Evolutionary conservation across 2,113 vertebrate species (phyloP), one percentile per base, ranked within the genome.

Genomic region (Chloropsis hardwickii): DNA sequence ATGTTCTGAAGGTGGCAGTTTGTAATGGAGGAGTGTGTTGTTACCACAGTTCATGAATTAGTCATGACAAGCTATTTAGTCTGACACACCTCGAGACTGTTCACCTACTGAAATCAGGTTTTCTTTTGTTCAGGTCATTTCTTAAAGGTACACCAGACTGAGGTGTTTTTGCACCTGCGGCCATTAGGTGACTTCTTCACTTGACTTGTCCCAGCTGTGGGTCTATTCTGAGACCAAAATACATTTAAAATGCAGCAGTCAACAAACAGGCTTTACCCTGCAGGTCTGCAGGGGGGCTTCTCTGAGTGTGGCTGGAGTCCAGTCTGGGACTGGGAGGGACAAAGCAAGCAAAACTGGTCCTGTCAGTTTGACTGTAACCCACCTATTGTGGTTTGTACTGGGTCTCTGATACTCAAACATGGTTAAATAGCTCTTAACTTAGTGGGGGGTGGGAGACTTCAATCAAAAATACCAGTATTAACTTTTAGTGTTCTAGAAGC

Each of bases 341-440:
- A 67, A 58, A 92, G 71, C 22, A 27, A 72, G 37, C 40, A 37
- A 20, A 78, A 80, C 80, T 54, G 74, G 48, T 93, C 76, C 42
- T 14, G 33, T 73, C 71, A 3, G 37, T 71, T 81, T 73, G 90
- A 77, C 90, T 81, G 70, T 94, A 79, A 88, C 85, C 90, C 74
- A 47, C 53, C 51, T 72, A 3, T 79, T 91, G 79, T 66, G 60
- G 31, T 37, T 94, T 92, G 65, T 90, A 33, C 73, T 47, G 31
- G 39, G 40, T 89, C 92, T 91, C 57, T 62, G 58, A 89, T 83
- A 66, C 61, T 44, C 67, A 54, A 47, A 81, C 95, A 86, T 87
- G 92, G 76, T 96, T 95, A 95, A 96, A 86, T 85, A 95, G 91
- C 81, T 96, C 48, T 18, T 90, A 79, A 86, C 71, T 93, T 85